Conservation (phyloP, 1,140 invertebrate species). For the Dendrolimus punctatus region DNA sequence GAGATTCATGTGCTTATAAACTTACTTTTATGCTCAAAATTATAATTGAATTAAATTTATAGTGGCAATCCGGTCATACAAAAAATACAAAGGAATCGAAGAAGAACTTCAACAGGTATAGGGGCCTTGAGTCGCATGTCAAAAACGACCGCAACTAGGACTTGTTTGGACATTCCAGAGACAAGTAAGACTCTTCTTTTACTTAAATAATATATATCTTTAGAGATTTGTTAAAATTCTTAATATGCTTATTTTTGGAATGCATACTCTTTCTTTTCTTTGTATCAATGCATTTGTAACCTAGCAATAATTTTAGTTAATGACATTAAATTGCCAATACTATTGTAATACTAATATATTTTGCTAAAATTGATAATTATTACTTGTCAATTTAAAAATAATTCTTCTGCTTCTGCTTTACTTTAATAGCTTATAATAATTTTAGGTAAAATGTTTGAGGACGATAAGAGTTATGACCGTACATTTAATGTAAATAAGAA, state of each 20-base stretch:
- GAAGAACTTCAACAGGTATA: slow-evolving; percentile 30
- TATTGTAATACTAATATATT: too few species aligned
- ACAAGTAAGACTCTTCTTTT: slow-evolving; percentile 23
- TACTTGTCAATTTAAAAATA: too few species aligned
- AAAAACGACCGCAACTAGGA: slow-evolving; percentile 25
- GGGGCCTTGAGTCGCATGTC: slow-evolving; percentile 42
- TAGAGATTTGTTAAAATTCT: too few species aligned
- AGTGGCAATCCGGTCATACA: slow-evolving; percentile 49
- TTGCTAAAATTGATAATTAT: too few species aligned
- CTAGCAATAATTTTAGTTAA: too few species aligned
- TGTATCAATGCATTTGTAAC: too few species aligned
- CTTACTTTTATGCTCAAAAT: not conserved
- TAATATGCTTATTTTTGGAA: too few species aligned
- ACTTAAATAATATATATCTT: not conserved
- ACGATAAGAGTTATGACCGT: slow-evolving; percentile 19
- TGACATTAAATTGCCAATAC: too few species aligned
- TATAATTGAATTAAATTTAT: slow-evolving; percentile 11
- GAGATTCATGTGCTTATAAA: too few species aligned
- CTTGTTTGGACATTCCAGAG: slow-evolving; percentile 21
- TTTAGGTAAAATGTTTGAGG: slow-evolving; percentile 19
- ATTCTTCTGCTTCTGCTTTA: not conserved
- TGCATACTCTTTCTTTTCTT: too few species aligned
- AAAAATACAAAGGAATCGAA: slow-evolving; percentile 44
- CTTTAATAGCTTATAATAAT: not conserved
- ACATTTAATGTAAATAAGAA: slow-evolving; percentile 49